Evolutionary conservation across 2,113 vertebrate species (phyloP), one percentile per base, ranked within the genome.

Genomic region (Pseudopodoces humilis): DNA sequence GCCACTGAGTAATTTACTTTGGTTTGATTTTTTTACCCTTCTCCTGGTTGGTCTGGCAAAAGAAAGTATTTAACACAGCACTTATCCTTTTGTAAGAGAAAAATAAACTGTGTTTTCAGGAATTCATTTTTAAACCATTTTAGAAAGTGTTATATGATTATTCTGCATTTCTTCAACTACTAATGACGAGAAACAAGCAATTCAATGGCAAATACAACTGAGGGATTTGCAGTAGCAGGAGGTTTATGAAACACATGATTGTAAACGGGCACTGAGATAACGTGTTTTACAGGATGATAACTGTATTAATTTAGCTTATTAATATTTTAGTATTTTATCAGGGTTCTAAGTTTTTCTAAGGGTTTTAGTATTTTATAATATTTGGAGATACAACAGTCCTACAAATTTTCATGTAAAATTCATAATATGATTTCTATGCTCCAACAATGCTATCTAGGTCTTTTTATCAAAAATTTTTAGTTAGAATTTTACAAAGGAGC

Each of bases 141-240:
- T 10, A 46, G 65, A 93, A 96, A 97, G 88, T 83, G 74, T 93
- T 96, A 79, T 74, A 84, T 64, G 63, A 92, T 90, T 95, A 27
- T 90, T 86, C 77, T 78, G 83, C 79, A 62, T 97, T 97, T 97
- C 90, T 90, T 96, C 85, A 92, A 78, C 90, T 72, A 77, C 91
- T 97, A 89, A 88, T 92, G 96, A 95, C 95, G 90, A 97, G 94
- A 97, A 97, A 89, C 86, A 95, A 93, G 94, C 96, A 97, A 95
- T 97, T 94, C 94, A 47, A 59, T 33, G 56, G 75, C 90, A 97
- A 97, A 96, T 87, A 83, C 52, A 95, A 96, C 84, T 31, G 60
- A 88, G 91, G 93, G 93, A 94, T 96, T 96, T 96, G 59, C 90
- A 79, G 87, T 92, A 94, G 95, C 94, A 94, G 87, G 83, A 91